A percentile compares a stretch with the other conserved stretches of the same genome.
Conservation (phyloP, 2,113 vertebrate genomes). For the Cavia aperea region DNA sequence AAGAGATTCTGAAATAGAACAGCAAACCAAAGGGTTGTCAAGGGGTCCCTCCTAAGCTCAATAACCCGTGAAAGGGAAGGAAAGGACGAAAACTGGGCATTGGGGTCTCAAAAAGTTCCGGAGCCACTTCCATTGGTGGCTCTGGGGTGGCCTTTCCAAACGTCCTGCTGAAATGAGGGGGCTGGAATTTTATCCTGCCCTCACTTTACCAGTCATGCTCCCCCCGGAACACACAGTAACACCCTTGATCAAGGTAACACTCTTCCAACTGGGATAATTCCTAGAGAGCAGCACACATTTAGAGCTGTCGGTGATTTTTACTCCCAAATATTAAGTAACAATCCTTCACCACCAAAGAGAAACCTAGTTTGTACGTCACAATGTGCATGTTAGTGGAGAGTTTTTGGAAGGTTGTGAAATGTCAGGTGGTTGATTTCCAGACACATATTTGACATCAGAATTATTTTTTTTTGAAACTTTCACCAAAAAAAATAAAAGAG, state of each 20-base stretch:
- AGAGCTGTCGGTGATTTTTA: not conserved
- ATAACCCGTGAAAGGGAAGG: not conserved
- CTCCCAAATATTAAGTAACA: too few relatives aligned
- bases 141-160: not conserved
- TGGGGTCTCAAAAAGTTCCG: not conserved
- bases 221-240: not conserved
- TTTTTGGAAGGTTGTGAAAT: not conserved
- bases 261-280: not conserved
- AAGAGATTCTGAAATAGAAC: not conserved
- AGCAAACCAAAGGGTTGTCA: not conserved
- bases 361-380: fast-evolving
- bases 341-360: not conserved
- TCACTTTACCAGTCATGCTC: not conserved
- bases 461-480: not conserved
- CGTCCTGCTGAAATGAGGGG: not conserved
- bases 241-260: not conserved
- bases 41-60: not conserved
- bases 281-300: not conserved
- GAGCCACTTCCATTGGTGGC: not conserved
- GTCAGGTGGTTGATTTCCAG: not conserved
- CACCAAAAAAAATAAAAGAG: not conserved
- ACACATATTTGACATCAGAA: not conserved
- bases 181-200: not conserved
- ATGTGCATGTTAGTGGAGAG: not conserved
- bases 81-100: not conserved